Evolutionary conservation across 2,113 vertebrate genomes (phyloP).

Genomic region (Galbula dea): DNA sequence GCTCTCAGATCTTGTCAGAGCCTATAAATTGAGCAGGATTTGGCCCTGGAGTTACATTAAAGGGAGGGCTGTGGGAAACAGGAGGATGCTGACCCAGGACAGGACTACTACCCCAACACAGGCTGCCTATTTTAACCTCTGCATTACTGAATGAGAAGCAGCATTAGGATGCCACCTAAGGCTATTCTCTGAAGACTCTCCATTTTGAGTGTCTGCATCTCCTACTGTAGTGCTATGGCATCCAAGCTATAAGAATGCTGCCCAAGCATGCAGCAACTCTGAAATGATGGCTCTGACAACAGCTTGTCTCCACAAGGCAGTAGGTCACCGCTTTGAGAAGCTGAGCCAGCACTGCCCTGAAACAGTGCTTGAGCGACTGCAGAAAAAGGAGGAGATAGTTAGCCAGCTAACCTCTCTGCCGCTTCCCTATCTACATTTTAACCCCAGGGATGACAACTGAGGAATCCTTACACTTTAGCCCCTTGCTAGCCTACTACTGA

Average conservation of each 20-base stretch:
- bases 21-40: conserved; percentile 39
- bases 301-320: background rate
- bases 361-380: background rate
- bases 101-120: background rate
- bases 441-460: background rate
- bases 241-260: background rate
- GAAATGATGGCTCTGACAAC: background rate
- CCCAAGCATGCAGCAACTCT: background rate
- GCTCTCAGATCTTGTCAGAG: conserved; percentile 28
- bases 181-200: background rate
- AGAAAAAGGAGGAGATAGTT: background rate
- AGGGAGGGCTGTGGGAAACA: background rate
- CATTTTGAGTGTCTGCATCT: background rate
- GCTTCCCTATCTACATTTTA: background rate
- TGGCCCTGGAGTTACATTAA: background rate
- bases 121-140: background rate
- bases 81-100: background rate
- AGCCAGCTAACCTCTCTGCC: background rate
- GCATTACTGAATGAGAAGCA: background rate
- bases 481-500: background rate
- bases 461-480: background rate
- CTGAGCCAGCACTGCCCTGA: background rate
- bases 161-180: background rate
- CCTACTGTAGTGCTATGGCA: background rate
- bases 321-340: background rate